phyloP scores from a whole-genome alignment of 1,140 invertebrate species.

The Drosophila nigrodunni region DNA sequence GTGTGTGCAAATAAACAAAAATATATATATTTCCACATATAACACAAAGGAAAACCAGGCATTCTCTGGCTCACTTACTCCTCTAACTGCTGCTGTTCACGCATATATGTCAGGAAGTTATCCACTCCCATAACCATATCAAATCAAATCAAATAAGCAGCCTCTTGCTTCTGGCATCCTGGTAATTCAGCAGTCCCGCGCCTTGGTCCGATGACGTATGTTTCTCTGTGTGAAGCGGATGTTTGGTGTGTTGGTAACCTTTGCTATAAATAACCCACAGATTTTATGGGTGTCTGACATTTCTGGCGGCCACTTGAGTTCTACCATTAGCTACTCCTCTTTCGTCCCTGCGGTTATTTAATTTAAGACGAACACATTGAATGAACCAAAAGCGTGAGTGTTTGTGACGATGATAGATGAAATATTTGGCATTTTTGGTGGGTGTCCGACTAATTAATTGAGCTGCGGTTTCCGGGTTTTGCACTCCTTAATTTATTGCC shows the following conservation, averaged over 20 bases:
- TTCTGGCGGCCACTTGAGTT: slow-evolving; percentile 43
- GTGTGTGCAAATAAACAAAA: slow-evolving; percentile 25
- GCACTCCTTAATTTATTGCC: slow-evolving; percentile 18
- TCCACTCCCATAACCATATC: slow-evolving; percentile 52
- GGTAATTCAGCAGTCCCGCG: slow-evolving; percentile 26
- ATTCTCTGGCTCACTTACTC: slow-evolving; percentile 38
- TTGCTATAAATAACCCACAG: slow-evolving; percentile 60
- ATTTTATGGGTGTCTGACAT: slow-evolving; percentile 56
- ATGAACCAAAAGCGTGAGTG: slow-evolving; percentile 10
- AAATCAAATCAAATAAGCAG: slow-evolving; percentile 68
- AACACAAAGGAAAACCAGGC: slow-evolving; percentile 9
- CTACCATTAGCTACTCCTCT: slow-evolving; percentile 1
- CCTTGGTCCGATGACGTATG: slow-evolving; percentile 59
- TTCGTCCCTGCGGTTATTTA: slow-evolving; percentile 61
- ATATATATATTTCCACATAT: background rate
- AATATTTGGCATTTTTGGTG: slow-evolving; percentile 51
- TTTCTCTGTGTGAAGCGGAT: slow-evolving; percentile 19
- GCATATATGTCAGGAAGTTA: slow-evolving; percentile 19
- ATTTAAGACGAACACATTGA: slow-evolving; percentile 53
- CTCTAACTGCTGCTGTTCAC: slow-evolving; percentile 9
- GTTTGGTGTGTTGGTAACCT: slow-evolving; percentile 34
- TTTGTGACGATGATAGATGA: slow-evolving; percentile 53
- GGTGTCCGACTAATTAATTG: slow-evolving; percentile 58
- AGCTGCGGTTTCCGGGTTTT: slow-evolving; percentile 13
- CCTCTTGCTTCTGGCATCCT: slow-evolving; percentile 41